Conservation (phyloP, 2,797 vertebrate species). For the Enteromius paludinosus region DNA sequence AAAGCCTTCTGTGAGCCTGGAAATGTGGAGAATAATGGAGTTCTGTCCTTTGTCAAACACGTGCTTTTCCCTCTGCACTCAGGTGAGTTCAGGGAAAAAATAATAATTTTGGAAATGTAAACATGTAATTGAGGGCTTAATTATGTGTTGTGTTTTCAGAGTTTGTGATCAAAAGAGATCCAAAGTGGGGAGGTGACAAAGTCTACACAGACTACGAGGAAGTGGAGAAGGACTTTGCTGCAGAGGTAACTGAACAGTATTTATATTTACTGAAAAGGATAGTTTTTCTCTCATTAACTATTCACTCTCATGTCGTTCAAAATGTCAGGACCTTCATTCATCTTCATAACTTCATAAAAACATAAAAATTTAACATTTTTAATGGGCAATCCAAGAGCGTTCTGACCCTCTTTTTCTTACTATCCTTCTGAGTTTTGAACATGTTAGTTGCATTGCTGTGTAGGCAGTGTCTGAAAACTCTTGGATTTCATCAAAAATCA, state of each 20-base stretch:
- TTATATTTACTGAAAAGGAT: not conserved
- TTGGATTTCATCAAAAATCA: not conserved
- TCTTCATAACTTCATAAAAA: no score
- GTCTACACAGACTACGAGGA: conserved; percentile 85
- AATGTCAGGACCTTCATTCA: not conserved
- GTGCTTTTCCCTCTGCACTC: conserved; percentile 92
- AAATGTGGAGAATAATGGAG: conserved; percentile 93
- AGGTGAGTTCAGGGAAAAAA: conserved; percentile 73
- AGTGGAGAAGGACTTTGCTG: conserved; percentile 92
- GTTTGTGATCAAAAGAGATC: conserved; percentile 90
- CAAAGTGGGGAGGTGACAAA: conserved; percentile 94
- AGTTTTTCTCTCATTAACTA: not conserved
- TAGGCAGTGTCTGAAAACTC: not conserved
- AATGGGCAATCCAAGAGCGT: not conserved
- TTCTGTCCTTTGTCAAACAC: conserved; percentile 92
- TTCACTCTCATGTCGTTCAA: not conserved
- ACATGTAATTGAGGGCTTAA: not conserved
- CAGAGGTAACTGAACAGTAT: conserved; percentile 77
- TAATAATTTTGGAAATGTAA: not conserved
- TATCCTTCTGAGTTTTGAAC: not conserved
- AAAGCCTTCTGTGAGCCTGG: conserved; percentile 99
- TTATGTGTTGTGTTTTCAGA: conserved; percentile 73
- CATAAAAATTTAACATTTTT: no score
- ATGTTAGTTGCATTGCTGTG: not conserved
- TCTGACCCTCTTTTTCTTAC: not conserved